A percentile compares a stretch with the other conserved stretches of the same genome.
phyloP scores from a whole-genome alignment of 2,113 vertebrate genomes.

The Hippocampus abdominalis region DNA sequence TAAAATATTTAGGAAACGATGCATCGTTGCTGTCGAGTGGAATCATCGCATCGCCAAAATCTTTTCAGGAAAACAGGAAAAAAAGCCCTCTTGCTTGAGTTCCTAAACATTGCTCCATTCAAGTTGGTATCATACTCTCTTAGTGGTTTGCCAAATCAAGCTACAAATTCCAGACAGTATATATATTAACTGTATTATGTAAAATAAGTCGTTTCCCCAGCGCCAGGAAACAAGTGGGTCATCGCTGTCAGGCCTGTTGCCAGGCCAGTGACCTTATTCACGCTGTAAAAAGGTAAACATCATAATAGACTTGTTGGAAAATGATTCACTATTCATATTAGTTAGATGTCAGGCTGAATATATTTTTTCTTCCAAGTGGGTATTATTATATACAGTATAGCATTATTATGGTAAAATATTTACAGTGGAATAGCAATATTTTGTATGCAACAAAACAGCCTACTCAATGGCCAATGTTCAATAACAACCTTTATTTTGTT shows the following conservation, averaged over 20 bases:
- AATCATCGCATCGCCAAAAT: too few species aligned
- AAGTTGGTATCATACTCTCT: too few species aligned
- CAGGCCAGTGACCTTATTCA: not conserved
- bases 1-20: too few species aligned
- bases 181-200: not conserved
- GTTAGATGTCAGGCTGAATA: not conserved
- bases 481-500: not conserved
- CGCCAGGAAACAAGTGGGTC: not conserved
- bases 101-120: too few species aligned
- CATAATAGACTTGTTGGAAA: not conserved
- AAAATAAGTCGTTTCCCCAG: not conserved
- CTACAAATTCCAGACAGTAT: too few species aligned
- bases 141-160: not conserved
- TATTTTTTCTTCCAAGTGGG: not conserved
- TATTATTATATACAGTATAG: too few species aligned
- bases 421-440: not conserved
- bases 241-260: not conserved
- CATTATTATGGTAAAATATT: not conserved
- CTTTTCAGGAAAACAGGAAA: too few species aligned
- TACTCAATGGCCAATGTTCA: not conserved
- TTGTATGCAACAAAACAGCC: not conserved
- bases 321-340: not conserved
- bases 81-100: too few species aligned
- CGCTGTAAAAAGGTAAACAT: not conserved
- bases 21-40: too few species aligned